Evolutionary conservation across 2,888 invertebrate species (phyloP).

Genomic region (Lochmaea capreae): DNA sequence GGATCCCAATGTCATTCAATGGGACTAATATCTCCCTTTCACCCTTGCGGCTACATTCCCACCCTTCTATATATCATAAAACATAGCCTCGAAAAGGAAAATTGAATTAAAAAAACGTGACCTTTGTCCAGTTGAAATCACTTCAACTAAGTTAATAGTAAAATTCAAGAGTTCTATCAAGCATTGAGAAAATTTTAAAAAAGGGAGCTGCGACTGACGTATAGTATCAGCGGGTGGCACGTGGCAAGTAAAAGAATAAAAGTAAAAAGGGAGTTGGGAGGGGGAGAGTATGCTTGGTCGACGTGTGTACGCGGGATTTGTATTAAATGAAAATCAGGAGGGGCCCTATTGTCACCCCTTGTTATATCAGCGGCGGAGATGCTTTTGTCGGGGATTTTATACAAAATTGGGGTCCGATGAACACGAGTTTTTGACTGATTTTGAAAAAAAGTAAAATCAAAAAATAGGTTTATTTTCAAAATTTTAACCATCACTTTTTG

Average conservation of each 20-base stretch:
- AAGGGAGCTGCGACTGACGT: not conserved
- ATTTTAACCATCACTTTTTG: no score
- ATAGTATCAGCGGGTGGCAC: slow-evolving; percentile 20
- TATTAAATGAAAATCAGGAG: slow-evolving; percentile 17
- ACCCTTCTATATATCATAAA: not conserved
- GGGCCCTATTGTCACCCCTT: slow-evolving; percentile 26
- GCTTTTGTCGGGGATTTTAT: not conserved
- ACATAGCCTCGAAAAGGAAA: not conserved
- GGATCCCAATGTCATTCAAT: no score
- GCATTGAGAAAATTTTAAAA: not conserved
- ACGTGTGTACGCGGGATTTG: slow-evolving; percentile 5
- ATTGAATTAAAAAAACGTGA: not conserved
- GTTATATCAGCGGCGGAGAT: not conserved
- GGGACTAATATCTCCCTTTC: no score
- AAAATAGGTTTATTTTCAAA: no score
- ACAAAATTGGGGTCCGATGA: not conserved
- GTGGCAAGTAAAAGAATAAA: slow-evolving; percentile 20
- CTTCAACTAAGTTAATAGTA: not conserved
- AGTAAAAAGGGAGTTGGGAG: slow-evolving; percentile 4
- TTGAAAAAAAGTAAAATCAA: no score
- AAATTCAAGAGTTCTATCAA: not conserved
- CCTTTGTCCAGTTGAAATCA: not conserved
- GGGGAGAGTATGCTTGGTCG: not conserved
- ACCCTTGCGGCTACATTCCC: not conserved
- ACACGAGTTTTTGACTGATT: no score